Evolutionary conservation across 2,113 vertebrate genomes (phyloP).

Genomic region (Microtus pennsylvanicus): DNA sequence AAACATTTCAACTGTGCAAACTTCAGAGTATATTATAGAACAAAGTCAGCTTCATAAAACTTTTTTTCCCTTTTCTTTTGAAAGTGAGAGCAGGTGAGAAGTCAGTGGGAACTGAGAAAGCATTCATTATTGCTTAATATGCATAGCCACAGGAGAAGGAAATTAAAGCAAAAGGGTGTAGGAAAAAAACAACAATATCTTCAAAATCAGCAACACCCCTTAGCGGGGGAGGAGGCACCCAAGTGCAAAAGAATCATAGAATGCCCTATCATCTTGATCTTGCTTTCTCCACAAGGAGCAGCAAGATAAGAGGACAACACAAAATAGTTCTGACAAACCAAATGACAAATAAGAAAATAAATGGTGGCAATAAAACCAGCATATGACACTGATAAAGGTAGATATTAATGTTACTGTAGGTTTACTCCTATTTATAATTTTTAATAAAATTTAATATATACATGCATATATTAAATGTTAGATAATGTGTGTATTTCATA

Average conservation of each 20-base stretch:
- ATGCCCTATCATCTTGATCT: conserved; percentile 14
- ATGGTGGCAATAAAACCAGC: neutral
- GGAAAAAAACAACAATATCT: neutral
- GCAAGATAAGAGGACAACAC: conserved; percentile 33
- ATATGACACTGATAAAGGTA: neutral
- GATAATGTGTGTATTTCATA: too few relatives aligned
- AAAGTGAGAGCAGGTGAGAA: conserved; percentile 32
- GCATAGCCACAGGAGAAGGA: conserved; percentile 4
- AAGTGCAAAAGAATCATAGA: conserved; percentile 29
- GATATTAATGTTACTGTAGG: neutral
- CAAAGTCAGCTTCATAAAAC: neutral
- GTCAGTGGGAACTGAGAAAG: conserved; percentile 43
- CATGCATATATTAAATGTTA: neutral
- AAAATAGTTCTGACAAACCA: conserved; percentile 40
- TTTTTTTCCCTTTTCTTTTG: neutral
- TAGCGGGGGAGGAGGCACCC: neutral
- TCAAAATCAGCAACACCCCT: conserved; percentile 61
- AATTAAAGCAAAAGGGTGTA: conserved; percentile 5
- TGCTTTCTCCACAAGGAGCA: neutral
- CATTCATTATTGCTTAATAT: conserved; percentile 44
- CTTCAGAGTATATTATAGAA: neutral
- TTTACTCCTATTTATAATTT: neutral
- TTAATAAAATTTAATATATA: neutral
- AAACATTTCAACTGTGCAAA: neutral
- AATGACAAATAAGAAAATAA: conserved; percentile 17